Percentiles rank a stretch among this genome's conserved stretches.
phyloP scores from a whole-genome alignment of 2,113 vertebrate species.

The Gymnobelideus leadbeateri region DNA sequence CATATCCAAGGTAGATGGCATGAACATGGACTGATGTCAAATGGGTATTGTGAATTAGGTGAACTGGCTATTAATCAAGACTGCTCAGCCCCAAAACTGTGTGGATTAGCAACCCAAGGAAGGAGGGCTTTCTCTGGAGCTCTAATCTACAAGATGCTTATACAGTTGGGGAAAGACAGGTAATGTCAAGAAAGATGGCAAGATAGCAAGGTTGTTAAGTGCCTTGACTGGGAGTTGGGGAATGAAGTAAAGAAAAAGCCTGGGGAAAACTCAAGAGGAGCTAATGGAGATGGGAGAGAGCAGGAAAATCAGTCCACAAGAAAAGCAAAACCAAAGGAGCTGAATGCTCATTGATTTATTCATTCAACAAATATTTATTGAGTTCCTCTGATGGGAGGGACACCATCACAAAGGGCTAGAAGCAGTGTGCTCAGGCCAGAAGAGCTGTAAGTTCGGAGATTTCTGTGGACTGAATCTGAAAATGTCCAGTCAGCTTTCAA shows the following conservation, averaged over 20 bases:
- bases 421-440: neutral
- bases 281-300: neutral
- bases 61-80: neutral
- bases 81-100: neutral
- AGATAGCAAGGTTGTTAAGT: neutral
- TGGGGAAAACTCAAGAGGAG: neutral
- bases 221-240: neutral
- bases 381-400: neutral
- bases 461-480: neutral
- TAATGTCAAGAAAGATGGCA: neutral
- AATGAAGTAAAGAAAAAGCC: neutral
- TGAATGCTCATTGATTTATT: neutral
- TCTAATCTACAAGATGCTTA: neutral
- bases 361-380: neutral
- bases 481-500: neutral
- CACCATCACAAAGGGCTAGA: neutral
- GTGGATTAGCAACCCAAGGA: neutral
- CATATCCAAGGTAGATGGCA: neutral
- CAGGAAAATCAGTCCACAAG: neutral
- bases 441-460: neutral
- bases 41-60: neutral
- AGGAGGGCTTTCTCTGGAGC: neutral
- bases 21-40: neutral
- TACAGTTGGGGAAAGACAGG: neutral
- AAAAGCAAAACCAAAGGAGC: neutral